Conservation (phyloP, 2,888 invertebrate species). For the Drosophila lacicola region DNA sequence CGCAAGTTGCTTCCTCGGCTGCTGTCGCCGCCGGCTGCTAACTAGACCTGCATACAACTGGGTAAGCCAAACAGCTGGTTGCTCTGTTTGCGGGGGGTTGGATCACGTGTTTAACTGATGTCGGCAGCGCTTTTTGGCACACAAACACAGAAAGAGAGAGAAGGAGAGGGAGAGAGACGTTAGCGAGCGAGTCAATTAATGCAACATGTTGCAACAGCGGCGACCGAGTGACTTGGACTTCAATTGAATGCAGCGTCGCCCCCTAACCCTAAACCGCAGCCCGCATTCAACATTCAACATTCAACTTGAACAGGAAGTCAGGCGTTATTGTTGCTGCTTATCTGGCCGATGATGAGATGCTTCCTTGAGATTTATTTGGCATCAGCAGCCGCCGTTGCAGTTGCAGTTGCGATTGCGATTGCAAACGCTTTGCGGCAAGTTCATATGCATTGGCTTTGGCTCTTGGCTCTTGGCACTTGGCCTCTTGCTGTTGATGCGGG, state of each 20-base stretch:
- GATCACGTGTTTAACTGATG: constrained; percentile 29
- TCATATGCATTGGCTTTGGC: constrained; percentile 72
- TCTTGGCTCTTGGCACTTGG: constrained; percentile 30
- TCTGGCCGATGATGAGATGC: constrained; percentile 69
- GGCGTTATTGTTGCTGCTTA: constrained; percentile 76
- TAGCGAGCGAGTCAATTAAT: constrained; percentile 68
- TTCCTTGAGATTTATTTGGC: constrained; percentile 83
- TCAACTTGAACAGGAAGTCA: constrained; percentile 76
- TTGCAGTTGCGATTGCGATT: constrained; percentile 10
- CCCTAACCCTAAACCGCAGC: constrained; percentile 22
- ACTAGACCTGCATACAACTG: constrained; percentile 36
- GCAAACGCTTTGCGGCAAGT: constrained; percentile 44
- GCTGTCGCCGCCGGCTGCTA: constrained; percentile 47
- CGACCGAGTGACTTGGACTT: constrained; percentile 80
- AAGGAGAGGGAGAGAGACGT: not conserved
- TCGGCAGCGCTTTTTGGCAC: constrained; percentile 48
- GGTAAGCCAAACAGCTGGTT: constrained; percentile 32
- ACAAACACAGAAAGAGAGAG: constrained; percentile 61
- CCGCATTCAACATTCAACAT: constrained; percentile 67
- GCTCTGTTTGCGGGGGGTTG: constrained; percentile 2
- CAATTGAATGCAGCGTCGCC: constrained; percentile 26
- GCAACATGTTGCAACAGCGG: constrained; percentile 71
- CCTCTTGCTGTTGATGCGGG: constrained; percentile 13
- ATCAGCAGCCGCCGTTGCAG: constrained; percentile 44
- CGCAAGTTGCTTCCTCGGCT: constrained; percentile 66